These are phyloP conservation scores for Herpetotheres cachinnans DNA, from an alignment of 2,113 vertebrate genomes.

Conservation along the genomic window DNA sequence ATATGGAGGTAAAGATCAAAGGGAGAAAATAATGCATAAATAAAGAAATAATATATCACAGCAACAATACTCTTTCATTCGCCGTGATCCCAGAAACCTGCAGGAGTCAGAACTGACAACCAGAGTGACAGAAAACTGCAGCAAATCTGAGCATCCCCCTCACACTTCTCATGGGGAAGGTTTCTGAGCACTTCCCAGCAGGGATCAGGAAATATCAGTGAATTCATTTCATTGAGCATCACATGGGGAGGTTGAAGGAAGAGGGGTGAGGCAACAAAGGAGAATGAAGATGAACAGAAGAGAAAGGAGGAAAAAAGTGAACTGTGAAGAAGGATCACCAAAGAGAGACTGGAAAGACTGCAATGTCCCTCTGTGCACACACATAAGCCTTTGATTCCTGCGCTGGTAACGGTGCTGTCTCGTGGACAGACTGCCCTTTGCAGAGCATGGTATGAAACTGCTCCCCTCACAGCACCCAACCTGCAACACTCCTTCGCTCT, in stretches of 20 bases:
- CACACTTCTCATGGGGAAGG: accelerated
- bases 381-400: background rate
- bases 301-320: background rate
- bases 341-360: background rate
- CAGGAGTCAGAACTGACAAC: background rate
- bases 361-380: background rate
- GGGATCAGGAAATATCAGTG: background rate
- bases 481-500: background rate
- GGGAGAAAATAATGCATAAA: background rate
- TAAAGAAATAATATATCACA: background rate
- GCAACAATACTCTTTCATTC: background rate
- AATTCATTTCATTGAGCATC: background rate
- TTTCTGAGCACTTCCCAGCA: background rate
- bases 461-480: background rate
- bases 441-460: background rate
- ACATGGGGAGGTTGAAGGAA: background rate
- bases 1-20: background rate
- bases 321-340: background rate
- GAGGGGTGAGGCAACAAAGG: background rate
- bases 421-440: background rate
- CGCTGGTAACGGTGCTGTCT: background rate
- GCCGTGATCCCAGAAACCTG: background rate
- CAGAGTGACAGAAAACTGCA: background rate
- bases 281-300: background rate
- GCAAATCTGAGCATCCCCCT: background rate